Percentiles rank a stretch among this genome's conserved stretches.
phyloP scores from a whole-genome alignment of 2,888 invertebrate species.

The Leptothorax acervorum region DNA sequence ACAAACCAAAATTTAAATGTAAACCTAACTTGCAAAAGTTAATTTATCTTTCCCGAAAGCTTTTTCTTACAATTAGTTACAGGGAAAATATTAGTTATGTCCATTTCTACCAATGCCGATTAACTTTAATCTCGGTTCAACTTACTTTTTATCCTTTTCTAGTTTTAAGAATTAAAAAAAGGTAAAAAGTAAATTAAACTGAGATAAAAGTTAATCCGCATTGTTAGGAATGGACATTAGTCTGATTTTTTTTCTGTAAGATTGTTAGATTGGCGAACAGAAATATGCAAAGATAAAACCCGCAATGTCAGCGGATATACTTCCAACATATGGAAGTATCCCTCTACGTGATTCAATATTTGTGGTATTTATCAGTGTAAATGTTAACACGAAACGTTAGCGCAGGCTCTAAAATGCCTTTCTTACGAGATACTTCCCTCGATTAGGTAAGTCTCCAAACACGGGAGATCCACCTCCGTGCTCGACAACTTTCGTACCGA shows the following conservation, averaged over 20 bases:
- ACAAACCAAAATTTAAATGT: neutral
- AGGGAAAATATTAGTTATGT: neutral
- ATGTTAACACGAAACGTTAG: conserved; percentile 31
- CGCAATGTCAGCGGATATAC: neutral
- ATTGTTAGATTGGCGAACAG: conserved; percentile 1
- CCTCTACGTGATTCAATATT: conserved; percentile 33
- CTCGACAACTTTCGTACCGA: conserved; percentile 57
- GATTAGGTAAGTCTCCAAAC: conserved; percentile 39
- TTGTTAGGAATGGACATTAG: too few species aligned
- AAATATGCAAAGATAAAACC: conserved; percentile 17
- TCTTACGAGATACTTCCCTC: conserved; percentile 9
- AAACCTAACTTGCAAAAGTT: neutral
- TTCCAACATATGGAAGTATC: neutral
- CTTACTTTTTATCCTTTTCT: too few species aligned
- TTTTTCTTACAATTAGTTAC: neutral
- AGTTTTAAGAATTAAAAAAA: too few species aligned
- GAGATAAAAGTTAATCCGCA: too few species aligned
- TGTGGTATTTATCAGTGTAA: conserved; percentile 45
- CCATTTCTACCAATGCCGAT: too few species aligned
- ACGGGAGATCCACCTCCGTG: conserved; percentile 4
- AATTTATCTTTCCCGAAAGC: neutral
- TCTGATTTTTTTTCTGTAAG: neutral
- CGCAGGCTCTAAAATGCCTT: conserved; percentile 35
- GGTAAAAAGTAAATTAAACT: too few species aligned
- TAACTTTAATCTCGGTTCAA: too few species aligned